Evolutionary conservation across 2,888 invertebrate species (phyloP).

Genomic region (Teleiodes luculella): DNA sequence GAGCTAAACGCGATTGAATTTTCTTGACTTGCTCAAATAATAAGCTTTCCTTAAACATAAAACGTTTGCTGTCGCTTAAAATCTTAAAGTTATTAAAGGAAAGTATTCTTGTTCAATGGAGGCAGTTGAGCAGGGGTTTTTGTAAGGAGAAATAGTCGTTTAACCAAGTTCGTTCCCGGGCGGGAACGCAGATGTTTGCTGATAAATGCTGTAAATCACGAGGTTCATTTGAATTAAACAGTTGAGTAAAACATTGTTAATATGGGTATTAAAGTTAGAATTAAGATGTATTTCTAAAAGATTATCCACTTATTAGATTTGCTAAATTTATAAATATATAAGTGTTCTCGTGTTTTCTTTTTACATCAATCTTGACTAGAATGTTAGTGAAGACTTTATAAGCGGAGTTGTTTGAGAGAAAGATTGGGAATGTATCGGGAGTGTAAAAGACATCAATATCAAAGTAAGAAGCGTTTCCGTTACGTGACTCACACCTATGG

Average conservation of each 20-base stretch:
- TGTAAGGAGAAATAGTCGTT: slow-evolving; percentile 55
- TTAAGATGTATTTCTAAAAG: neutral
- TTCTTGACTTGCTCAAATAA: slow-evolving; percentile 1
- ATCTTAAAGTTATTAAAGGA: slow-evolving; percentile 31
- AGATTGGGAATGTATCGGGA: slow-evolving; percentile 55
- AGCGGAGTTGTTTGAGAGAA: slow-evolving; percentile 35
- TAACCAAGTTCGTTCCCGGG: slow-evolving; percentile 58
- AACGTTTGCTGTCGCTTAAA: slow-evolving; percentile 11
- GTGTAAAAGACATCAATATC: slow-evolving; percentile 58
- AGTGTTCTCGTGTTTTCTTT: neutral
- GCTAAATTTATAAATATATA: neutral
- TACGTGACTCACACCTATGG: slow-evolving; percentile 74
- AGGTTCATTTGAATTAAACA: slow-evolving; percentile 32
- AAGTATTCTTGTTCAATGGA: slow-evolving; percentile 42
- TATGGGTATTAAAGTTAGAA: neutral
- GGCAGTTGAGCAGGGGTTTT: slow-evolving; percentile 51
- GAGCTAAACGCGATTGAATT: neutral
- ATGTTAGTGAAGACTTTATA: slow-evolving; percentile 1
- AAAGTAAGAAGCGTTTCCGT: slow-evolving; percentile 70
- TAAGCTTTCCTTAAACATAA: neutral
- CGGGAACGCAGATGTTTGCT: slow-evolving; percentile 65
- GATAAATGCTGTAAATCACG: slow-evolving; percentile 52
- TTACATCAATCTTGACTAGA: neutral
- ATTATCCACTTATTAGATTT: neutral
- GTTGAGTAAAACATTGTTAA: slow-evolving; percentile 1